Evolutionary conservation across 2,113 vertebrate species (phyloP), one percentile per base, ranked within the genome.

Genomic region (Pluvianellus socialis): DNA sequence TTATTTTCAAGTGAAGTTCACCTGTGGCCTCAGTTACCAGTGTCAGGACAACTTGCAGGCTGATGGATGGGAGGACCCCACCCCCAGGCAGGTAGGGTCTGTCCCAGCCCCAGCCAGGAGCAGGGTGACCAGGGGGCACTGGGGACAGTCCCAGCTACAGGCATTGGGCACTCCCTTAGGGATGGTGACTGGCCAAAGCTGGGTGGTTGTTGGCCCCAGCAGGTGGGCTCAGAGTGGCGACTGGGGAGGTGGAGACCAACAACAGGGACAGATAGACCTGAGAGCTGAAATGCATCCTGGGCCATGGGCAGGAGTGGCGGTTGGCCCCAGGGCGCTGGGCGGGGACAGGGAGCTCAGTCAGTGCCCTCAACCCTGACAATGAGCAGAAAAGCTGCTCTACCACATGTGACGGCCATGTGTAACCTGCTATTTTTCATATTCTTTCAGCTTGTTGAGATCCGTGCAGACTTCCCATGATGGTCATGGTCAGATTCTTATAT

Each of bases 331-430:
- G 35, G 61, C 47, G 4, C 12, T 22, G 27, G 33, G 5, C 35
- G 66, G 28, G 21, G 12, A 53, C 21, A 19, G 12, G 16, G 19
- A 44, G 9, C 5, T 9, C 20, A 2, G 1, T 24, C 0, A 1
- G 6, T 50, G 9, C 3, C 23, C 38, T 63, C 58, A 72, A 22
- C 23, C 30, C 45, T 1, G 2, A 44, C 17, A 44, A 13, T 13
- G 33, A 19, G 3, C 23, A 58, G 63, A 47, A 86, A 40, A 84
- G 12, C 11, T 80, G 32, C 4, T 26, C 27, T 61, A 4, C 18
- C 55, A 35, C 26, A 35, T 0, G 0, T 0, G 1, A 16, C 16
- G 53, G 23, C 4, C 2, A 0, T 10, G 3, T 72, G 20, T 13
- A 56, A 56, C 35, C 58, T 73, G 23, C 23, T 62, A 4, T 3